Percentiles rank a stretch among this genome's conserved stretches.
phyloP scores from a whole-genome alignment of 2,888 invertebrate genomes.

The Lordiphosa fenestrarum region DNA sequence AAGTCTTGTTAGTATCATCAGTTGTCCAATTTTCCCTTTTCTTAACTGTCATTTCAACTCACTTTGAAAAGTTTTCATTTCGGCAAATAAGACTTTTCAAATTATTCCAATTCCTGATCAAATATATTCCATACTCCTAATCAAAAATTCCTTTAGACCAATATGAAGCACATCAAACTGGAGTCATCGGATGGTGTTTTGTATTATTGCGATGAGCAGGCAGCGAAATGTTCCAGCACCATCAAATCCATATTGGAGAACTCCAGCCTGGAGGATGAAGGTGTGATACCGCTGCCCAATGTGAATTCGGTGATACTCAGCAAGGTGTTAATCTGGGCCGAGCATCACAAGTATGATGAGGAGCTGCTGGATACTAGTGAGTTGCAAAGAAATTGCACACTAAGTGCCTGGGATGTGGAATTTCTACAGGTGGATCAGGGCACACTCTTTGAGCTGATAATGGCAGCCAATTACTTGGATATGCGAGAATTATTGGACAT shows the following conservation, averaged over 20 bases:
- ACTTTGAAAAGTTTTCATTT: no score
- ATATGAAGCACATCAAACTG: constrained; percentile 15
- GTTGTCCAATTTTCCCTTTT: no score
- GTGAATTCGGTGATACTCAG: constrained; percentile 27
- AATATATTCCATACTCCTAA: neutral
- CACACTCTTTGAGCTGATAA: constrained; percentile 17
- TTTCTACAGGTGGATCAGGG: constrained; percentile 31
- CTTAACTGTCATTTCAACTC: no score
- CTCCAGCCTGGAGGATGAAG: constrained; percentile 18
- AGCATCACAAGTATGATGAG: constrained; percentile 22
- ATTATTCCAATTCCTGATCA: no score
- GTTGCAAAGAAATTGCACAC: neutral
- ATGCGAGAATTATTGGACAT: constrained; percentile 10
- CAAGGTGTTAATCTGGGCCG: constrained; percentile 27
- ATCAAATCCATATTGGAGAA: constrained; percentile 24
- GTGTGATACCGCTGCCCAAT: constrained; percentile 30
- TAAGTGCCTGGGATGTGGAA: constrained; percentile 23
- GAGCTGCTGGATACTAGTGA: neutral
- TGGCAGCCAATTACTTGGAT: constrained; percentile 23
- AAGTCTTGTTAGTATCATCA: no score
- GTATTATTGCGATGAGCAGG: constrained; percentile 21
- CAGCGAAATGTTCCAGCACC: constrained; percentile 31
- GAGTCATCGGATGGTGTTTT: constrained; percentile 34
- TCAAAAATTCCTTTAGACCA: constrained; percentile 12
- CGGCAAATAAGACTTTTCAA: no score